Evolutionary conservation across 2,888 invertebrate genomes (phyloP), one percentile per base, ranked within the genome.

Genomic region (Acrobasis suavella): DNA sequence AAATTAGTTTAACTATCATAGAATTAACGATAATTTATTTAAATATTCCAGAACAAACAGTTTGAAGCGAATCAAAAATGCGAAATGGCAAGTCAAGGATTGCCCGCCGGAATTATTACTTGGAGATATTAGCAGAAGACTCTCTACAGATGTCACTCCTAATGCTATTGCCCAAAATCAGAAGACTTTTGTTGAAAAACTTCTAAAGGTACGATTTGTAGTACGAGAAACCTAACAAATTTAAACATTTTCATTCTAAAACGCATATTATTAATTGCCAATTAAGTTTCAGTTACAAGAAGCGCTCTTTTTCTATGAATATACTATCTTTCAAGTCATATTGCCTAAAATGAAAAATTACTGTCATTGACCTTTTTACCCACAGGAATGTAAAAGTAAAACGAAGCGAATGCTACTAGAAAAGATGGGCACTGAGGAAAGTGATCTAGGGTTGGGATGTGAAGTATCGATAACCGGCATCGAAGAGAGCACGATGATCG

Each of bases 401-500:
- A 99, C 99, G 0, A 99, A 99, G 91, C 94, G 99, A 71, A 99
- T 99, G 98, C 93, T 99, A 46, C 95, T 99, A n/a, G 98, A 99
- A 80, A 99, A 99, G 93, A 97, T 99, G 96, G 99, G 99, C 0
- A 96, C 96, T 6, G 99, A 99, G 93, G 99, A 99, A 10, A 96
- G 97, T 1, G 98, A 98, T 58, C 89, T 99, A 67, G 98, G 98
- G 14, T 96, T 98, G 69, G 96, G 96, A 50, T 96, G 96, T 52
- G 97, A 98, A 77, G 93, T 94, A 2, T 93, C 94, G 0, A 86
- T 94, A 66, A 93, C 93, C 0, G 95, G 95, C 56, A 96, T 98
- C 0, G 99, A 99, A 89, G 99, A 99, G 85, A 99, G 98, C 81
- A 99, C 99, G 0, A 93, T 99, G 74, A 99, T 99, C 52, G 99